These are phyloP conservation scores for Chaunax sp. DNA, from an alignment of 2,797 vertebrate genomes.

Conservation along the genomic window DNA sequence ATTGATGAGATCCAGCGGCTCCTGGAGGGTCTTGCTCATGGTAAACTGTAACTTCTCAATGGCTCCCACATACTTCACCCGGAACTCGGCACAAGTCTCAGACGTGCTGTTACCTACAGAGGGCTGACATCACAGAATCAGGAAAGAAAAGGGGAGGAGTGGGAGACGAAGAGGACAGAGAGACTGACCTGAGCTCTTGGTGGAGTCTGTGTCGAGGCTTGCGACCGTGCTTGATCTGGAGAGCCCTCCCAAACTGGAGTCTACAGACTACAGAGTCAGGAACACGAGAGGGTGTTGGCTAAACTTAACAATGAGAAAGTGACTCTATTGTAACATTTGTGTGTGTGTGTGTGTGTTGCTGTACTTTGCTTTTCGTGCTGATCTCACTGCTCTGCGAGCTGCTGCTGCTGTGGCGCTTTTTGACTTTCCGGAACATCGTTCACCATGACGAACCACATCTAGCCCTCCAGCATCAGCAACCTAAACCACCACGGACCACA, in stretches of 20 bases:
- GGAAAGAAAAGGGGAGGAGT: not conserved
- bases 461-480: slow-evolving; percentile 49
- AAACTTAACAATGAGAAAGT: not conserved
- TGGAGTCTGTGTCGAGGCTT: slow-evolving; percentile 97
- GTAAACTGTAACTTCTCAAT: slow-evolving; percentile 91
- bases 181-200: slow-evolving; percentile 92
- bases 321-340: not conserved
- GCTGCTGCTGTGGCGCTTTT: slow-evolving; percentile 98
- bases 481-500: slow-evolving; percentile 20
- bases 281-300: not conserved
- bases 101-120: slow-evolving; percentile 87
- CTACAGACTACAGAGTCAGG: slow-evolving; percentile 88
- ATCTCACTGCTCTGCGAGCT: slow-evolving; percentile 99
- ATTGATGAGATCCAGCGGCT: slow-evolving; percentile 94
- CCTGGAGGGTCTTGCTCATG: slow-evolving; percentile 90
- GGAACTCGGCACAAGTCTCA: slow-evolving; percentile 93
- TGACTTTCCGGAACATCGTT: slow-evolving; percentile 98
- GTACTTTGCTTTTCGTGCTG: slow-evolving; percentile 98
- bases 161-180: not conserved
- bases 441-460: slow-evolving; percentile 82
- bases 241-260: slow-evolving; percentile 96
- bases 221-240: slow-evolving; percentile 98
- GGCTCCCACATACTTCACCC: slow-evolving; percentile 94
- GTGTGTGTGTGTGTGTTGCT: not conserved
- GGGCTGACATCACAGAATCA: not conserved